phyloP scores from a whole-genome alignment of 2,888 invertebrate genomes.

The Amiota minor region DNA sequence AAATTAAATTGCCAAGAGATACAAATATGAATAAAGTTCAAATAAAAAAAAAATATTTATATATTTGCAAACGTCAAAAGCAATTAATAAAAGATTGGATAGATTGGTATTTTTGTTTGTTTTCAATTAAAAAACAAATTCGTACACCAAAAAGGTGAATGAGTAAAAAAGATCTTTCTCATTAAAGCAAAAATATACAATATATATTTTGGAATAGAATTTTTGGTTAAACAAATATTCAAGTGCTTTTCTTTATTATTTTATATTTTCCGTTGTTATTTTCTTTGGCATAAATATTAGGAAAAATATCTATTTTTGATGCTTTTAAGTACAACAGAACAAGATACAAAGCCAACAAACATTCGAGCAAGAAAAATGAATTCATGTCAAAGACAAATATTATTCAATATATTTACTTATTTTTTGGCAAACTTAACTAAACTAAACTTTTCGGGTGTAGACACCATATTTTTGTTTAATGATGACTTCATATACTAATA shows the following conservation, averaged over 20 bases:
- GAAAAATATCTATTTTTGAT: not conserved
- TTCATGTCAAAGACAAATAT: slow-evolving; percentile 65
- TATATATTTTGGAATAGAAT: slow-evolving; percentile 38
- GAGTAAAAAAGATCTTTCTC: not conserved
- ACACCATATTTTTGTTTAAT: not conserved
- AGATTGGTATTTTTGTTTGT: slow-evolving; percentile 4
- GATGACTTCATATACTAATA: too few species aligned
- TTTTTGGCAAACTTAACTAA: slow-evolving; percentile 36
- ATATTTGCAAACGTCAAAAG: slow-evolving; percentile 17
- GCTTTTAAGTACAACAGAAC: slow-evolving; percentile 14
- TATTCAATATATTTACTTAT: slow-evolving; percentile 64
- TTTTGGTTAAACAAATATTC: slow-evolving; percentile 40
- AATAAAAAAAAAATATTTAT: slow-evolving; percentile 17
- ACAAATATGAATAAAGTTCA: not conserved
- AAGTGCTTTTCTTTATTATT: slow-evolving; percentile 45
- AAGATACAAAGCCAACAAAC: not conserved
- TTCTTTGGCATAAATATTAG: not conserved
- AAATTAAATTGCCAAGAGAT: slow-evolving; percentile 26
- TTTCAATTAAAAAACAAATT: slow-evolving; percentile 12
- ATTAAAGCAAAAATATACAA: slow-evolving; percentile 27
- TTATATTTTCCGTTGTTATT: not conserved
- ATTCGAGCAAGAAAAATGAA: slow-evolving; percentile 56
- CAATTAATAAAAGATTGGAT: slow-evolving; percentile 3
- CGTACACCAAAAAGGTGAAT: slow-evolving; percentile 11
- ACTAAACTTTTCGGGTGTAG: not conserved